Conservation (phyloP, 1,140 invertebrate genomes). For the Argopecten irradians region DNA sequence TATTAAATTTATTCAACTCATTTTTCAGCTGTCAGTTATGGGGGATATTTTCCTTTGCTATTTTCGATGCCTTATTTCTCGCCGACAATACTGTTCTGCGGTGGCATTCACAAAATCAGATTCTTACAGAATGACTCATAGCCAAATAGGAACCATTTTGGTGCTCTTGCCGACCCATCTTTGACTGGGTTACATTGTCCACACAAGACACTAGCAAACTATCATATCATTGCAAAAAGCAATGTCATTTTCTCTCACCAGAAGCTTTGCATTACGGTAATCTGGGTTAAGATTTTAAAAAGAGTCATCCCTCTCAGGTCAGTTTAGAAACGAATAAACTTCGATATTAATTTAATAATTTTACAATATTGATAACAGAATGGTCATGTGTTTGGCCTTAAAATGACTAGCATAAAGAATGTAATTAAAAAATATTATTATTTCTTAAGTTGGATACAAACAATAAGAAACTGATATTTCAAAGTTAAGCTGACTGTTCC, state of each 20-base stretch:
- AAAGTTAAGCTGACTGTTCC: not conserved
- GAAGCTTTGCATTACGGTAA: not conserved
- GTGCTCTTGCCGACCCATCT: not conserved
- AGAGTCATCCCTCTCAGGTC: not conserved
- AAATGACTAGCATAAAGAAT: not conserved
- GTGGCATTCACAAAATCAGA: not conserved
- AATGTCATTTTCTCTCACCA: constrained; percentile 17
- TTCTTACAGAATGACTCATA: not conserved
- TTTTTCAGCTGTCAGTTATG: not conserved
- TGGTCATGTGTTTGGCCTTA: not conserved
- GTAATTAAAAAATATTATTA: not conserved
- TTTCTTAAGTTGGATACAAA: not conserved
- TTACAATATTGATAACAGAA: not conserved
- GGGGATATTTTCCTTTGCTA: not conserved
- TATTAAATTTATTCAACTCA: not conserved
- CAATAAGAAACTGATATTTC: not conserved
- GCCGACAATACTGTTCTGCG: not conserved
- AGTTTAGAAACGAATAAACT: not conserved
- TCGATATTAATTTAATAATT: no score
- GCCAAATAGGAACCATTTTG: not conserved
- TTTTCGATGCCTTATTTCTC: not conserved
- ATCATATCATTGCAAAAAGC: constrained; percentile 10
- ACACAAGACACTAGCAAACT: constrained; percentile 12
- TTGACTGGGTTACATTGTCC: not conserved
- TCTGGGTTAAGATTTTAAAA: not conserved